A percentile compares a stretch with the other conserved stretches of the same genome.
Evolutionary conservation across 2,888 invertebrate species (phyloP).

Genomic region (Branchellion lobata): DNA sequence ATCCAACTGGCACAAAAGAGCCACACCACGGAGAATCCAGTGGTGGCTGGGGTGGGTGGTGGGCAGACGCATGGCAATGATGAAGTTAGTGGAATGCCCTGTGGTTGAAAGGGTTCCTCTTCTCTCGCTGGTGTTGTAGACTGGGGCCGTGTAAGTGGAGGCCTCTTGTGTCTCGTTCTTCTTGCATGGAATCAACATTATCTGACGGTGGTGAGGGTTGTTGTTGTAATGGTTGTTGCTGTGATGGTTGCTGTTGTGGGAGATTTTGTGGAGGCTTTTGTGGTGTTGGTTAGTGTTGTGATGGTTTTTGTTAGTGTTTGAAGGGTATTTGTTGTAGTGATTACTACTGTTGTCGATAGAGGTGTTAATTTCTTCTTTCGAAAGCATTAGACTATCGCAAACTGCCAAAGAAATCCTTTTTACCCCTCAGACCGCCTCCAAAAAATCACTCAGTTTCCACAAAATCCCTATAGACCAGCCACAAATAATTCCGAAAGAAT

Average conservation of each 20-base stretch:
- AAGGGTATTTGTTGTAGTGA: too few relatives aligned
- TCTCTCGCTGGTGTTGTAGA: slow-evolving; percentile 52
- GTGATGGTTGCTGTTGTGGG: too few relatives aligned
- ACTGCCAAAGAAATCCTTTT: too few relatives aligned
- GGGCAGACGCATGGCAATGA: slow-evolving; percentile 49
- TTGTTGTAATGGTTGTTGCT: neutral
- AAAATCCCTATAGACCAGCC: too few relatives aligned
- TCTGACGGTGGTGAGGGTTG: slow-evolving; percentile 64
- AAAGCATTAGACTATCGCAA: too few relatives aligned
- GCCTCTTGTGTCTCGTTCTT: slow-evolving; percentile 68
- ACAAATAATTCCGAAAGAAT: too few relatives aligned
- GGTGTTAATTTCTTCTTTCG: too few relatives aligned
- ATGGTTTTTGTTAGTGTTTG: too few relatives aligned
- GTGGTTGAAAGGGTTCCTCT: slow-evolving; percentile 50
- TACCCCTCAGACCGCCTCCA: too few relatives aligned
- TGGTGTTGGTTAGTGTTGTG: neutral
- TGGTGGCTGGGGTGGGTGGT: slow-evolving; percentile 48
- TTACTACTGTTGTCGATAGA: too few relatives aligned
- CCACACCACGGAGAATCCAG: slow-evolving; percentile 50
- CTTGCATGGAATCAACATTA: slow-evolving; percentile 77
- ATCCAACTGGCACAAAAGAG: slow-evolving; percentile 51
- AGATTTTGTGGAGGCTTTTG: neutral
- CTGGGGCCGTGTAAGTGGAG: slow-evolving; percentile 69
- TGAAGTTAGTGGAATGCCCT: slow-evolving; percentile 64
- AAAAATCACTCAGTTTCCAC: too few relatives aligned